These are phyloP conservation scores for Siphonodentalium dalli DNA, from an alignment of 2,888 invertebrate genomes.

Conservation along the genomic window DNA sequence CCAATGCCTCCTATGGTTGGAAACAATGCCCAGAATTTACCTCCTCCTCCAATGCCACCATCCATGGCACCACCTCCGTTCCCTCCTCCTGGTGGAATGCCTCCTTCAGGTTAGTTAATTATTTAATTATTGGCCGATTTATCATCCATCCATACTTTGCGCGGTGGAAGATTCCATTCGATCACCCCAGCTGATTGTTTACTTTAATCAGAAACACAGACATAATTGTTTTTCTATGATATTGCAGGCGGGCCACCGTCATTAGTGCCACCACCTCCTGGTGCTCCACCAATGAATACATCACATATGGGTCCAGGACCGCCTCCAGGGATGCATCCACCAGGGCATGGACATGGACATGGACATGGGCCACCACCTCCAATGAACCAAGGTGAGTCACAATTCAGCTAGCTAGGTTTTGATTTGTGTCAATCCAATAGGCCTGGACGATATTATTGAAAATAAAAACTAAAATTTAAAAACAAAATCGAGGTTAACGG, in stretches of 20 bases:
- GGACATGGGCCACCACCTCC: constrained; percentile 36
- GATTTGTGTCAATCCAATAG: not conserved
- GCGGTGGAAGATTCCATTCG: too few species aligned
- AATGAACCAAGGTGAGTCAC: constrained; percentile 7
- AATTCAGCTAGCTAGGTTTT: not conserved
- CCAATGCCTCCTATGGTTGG: constrained; percentile 14
- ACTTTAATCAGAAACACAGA: not conserved
- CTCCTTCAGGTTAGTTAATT: too few species aligned
- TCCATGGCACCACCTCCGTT: constrained; percentile 50
- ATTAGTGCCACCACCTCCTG: constrained; percentile 27
- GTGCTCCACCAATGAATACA: not conserved
- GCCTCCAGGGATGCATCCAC: constrained; percentile 13
- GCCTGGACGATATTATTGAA: too few species aligned
- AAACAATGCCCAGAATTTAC: constrained; percentile 17
- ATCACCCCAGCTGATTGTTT: not conserved
- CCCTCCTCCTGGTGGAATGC: constrained; percentile 38
- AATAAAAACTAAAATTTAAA: too few species aligned
- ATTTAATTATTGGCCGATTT: too few species aligned
- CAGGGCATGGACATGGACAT: constrained; percentile 6
- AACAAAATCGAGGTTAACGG: too few species aligned
- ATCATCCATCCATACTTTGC: too few species aligned
- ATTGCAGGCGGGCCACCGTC: constrained; percentile 34
- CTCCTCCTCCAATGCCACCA: constrained; percentile 41
- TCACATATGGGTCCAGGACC: constrained; percentile 1
- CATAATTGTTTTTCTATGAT: not conserved